Base-by-base conservation (phyloP, 2,797 vertebrate species). In the Oophaga sylvatica region DNA sequence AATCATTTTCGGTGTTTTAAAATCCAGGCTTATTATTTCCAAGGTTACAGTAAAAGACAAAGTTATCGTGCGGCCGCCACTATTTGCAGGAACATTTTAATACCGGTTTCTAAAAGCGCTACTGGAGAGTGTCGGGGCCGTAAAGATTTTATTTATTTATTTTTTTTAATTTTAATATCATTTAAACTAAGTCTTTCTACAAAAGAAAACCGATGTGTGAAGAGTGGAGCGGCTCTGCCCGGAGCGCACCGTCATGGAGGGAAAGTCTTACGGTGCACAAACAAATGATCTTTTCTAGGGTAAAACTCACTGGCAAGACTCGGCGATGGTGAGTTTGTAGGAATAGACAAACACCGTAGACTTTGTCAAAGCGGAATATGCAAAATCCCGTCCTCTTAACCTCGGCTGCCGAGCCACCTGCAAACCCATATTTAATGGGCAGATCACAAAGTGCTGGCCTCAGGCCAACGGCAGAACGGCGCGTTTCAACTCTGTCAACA, bases 401-500 rank as follows among this genome's bases (percentile, higher is more conserved):
- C 85, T 91, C 92, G 92, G 93, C 92, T 91, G 92, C 89, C 86
- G 90, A 94, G 93, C 94, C 94, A 95, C 95, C 95, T 95, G 95
- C 93, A 94, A 93, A 94, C 93, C 92, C 92, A 90, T 85, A 93
- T 94, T 95, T 94, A 95, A 95, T 95, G 93, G 93, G 94, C 93
- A 93, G 92, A 93, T 94, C 93, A 95, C 95, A 95, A 94, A 95
- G 94, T 91, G 91, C 88, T 87, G 93, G 93, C 95, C 94, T 91
- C 80, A 85, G 95, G 94, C 94, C 94, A 93, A 84, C 92, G 92
- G 90, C 91, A 82, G 91, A 95, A 94, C 93, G 85, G 90, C 90
- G 92, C 93, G 89, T 95, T 95, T 95, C 93, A 95, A 94, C 93
- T 94, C 93, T 92, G 94, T 95, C 95, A 94, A 95, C 94, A 94